Evolutionary conservation across 2,113 vertebrate genomes (phyloP).

Genomic region (Seriola quinqueradiata): DNA sequence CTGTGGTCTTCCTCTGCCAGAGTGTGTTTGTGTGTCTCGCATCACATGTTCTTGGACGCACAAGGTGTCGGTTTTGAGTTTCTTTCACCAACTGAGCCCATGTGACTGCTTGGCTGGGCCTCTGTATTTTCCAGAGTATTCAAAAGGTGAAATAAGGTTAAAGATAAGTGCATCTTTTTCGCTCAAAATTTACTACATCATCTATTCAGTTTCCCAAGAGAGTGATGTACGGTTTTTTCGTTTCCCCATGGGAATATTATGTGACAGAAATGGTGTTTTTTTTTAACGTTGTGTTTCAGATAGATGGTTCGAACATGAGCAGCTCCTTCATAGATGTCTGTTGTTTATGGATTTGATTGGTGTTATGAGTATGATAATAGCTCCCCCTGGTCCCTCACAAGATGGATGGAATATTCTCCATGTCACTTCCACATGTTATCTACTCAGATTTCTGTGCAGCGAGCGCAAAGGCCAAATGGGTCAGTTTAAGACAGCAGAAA

Average conservation of each 20-base stretch:
- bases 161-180: constrained; percentile 35
- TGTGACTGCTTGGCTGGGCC: constrained; percentile 76
- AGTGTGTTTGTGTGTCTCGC: constrained; percentile 62
- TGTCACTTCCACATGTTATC: constrained; percentile 49
- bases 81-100: constrained; percentile 81
- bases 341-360: constrained; percentile 24
- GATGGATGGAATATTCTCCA: constrained; percentile 51
- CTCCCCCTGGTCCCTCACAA: constrained; percentile 25
- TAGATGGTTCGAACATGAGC: neutral
- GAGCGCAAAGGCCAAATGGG: constrained; percentile 65
- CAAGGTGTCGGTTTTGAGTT: constrained; percentile 86
- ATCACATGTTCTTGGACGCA: constrained; percentile 84
- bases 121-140: constrained; percentile 70
- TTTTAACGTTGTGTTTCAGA: neutral
- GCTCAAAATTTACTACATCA: neutral
- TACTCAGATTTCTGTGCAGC: constrained; percentile 49
- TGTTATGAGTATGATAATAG: constrained; percentile 45
- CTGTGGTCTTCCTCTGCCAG: constrained; percentile 28
- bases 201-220: neutral
- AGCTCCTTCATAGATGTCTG: neutral
- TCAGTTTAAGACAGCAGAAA: constrained; percentile 45
- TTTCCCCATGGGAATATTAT: neutral
- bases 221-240: neutral
- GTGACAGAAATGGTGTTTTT: neutral
- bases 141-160: constrained; percentile 79